A percentile compares a stretch with the other conserved stretches of the same genome.
Evolutionary conservation across 2,888 invertebrate genomes (phyloP).

Genomic region (Drosophila parthenogenetica): DNA sequence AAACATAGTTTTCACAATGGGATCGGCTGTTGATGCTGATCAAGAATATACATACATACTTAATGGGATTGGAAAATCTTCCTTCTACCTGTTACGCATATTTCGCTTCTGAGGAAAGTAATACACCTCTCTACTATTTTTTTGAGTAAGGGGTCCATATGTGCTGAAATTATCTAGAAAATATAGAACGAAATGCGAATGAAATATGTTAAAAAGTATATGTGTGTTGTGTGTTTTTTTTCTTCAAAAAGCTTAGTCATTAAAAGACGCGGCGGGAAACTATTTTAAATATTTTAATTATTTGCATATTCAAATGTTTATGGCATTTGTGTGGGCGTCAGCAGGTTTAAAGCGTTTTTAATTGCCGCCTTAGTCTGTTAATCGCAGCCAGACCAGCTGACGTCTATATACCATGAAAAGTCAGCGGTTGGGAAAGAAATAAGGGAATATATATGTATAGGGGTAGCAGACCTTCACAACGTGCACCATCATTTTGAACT

Average conservation of each 20-base stretch:
- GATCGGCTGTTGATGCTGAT: too few species aligned
- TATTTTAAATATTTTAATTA: constrained; percentile 78
- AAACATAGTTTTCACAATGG: too few species aligned
- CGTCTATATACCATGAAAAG: constrained; percentile 39
- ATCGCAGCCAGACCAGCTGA: constrained; percentile 65
- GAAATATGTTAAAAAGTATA: constrained; percentile 18
- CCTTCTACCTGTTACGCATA: too few species aligned
- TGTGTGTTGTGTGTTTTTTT: constrained; percentile 39
- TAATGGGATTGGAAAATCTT: too few species aligned
- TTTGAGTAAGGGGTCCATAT: too few species aligned
- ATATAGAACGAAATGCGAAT: constrained; percentile 21
- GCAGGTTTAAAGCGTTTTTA: constrained; percentile 65
- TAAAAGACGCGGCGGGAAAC: constrained; percentile 65
- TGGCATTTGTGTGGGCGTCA: constrained; percentile 35
- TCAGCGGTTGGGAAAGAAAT: not conserved
- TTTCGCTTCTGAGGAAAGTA: too few species aligned
- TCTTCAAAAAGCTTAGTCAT: constrained; percentile 50
- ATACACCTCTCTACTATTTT: too few species aligned
- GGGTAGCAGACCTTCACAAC: constrained; percentile 43
- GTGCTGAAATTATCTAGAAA: constrained; percentile 6
- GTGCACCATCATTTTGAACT: constrained; percentile 55
- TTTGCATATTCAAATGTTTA: constrained; percentile 64
- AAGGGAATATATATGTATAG: not conserved
- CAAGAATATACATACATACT: too few species aligned
- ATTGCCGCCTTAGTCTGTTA: constrained; percentile 57